A percentile compares a stretch with the other conserved stretches of the same genome.
These are phyloP conservation scores for Drosophila trapezifrons DNA, from an alignment of 1,140 invertebrate species.

Conservation along the genomic window DNA sequence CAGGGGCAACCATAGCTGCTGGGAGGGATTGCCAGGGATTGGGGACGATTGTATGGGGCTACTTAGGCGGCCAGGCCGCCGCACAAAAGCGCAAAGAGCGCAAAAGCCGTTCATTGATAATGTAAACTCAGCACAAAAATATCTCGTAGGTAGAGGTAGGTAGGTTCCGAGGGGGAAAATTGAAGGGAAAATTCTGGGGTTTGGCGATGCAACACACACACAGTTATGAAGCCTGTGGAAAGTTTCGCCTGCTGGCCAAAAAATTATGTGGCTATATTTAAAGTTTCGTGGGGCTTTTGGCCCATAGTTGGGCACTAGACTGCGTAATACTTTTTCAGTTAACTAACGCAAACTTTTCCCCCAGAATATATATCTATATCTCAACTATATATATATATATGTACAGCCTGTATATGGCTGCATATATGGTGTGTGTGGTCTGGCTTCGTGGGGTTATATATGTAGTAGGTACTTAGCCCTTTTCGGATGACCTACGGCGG, in stretches of 20 bases:
- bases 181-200: constrained; percentile 11
- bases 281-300: constrained; percentile 58
- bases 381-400: constrained; percentile 4
- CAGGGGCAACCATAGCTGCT: background rate
- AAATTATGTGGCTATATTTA: constrained; percentile 81
- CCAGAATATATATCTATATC: constrained; percentile 5
- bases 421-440: constrained; percentile 31
- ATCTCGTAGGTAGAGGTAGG: constrained; percentile 48
- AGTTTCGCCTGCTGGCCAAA: constrained; percentile 69
- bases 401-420: constrained; percentile 5
- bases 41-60: constrained; percentile 28
- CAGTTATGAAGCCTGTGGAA: constrained; percentile 68
- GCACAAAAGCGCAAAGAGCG: constrained; percentile 72
- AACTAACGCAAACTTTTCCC: constrained; percentile 72
- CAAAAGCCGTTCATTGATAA: constrained; percentile 79
- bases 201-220: background rate
- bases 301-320: constrained; percentile 43
- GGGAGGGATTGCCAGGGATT: background rate
- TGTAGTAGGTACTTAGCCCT: constrained; percentile 46
- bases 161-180: constrained; percentile 1
- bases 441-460: constrained; percentile 33
- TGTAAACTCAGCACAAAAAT: constrained; percentile 81
- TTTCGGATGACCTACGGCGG: constrained; percentile 42
- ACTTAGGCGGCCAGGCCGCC: constrained; percentile 65
- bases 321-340: constrained; percentile 78